These are phyloP conservation scores for Calliopum simillimum DNA, from an alignment of 2,888 invertebrate species.

Conservation along the genomic window DNA sequence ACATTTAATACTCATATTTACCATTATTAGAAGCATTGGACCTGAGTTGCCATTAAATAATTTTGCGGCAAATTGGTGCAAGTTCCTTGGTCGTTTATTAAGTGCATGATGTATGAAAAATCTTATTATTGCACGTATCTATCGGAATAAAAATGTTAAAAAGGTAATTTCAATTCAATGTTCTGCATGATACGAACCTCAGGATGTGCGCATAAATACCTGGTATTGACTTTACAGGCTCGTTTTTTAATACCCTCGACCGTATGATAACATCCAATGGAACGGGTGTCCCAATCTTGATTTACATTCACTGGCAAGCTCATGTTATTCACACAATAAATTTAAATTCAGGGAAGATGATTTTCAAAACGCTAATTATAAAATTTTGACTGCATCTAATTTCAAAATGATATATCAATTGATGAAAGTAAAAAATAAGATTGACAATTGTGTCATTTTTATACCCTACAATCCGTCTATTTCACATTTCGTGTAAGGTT, in stretches of 20 bases:
- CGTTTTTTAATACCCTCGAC: constrained; percentile 22
- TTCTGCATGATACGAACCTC: constrained; percentile 29
- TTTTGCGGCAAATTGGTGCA: constrained; percentile 51
- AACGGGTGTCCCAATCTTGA: constrained; percentile 15
- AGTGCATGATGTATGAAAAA: constrained; percentile 54
- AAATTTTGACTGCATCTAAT: no score
- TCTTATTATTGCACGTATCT: constrained; percentile 58
- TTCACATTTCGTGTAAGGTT: no score
- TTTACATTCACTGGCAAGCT: no score
- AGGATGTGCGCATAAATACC: constrained; percentile 35
- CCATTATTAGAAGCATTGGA: constrained; percentile 47
- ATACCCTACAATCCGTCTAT: no score
- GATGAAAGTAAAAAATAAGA: no score
- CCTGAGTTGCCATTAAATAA: constrained; percentile 51
- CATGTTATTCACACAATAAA: no score
- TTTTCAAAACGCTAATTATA: no score
- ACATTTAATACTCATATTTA: no score
- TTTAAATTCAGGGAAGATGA: no score
- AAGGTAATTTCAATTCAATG: not conserved
- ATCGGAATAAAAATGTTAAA: not conserved
- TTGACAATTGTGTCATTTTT: no score
- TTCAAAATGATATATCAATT: no score
- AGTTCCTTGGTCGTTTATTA: constrained; percentile 48
- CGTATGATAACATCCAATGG: constrained; percentile 5
- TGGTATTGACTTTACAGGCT: constrained; percentile 30